Evolutionary conservation across 2,888 invertebrate species (phyloP).

Genomic region (Campaea margaritaria): DNA sequence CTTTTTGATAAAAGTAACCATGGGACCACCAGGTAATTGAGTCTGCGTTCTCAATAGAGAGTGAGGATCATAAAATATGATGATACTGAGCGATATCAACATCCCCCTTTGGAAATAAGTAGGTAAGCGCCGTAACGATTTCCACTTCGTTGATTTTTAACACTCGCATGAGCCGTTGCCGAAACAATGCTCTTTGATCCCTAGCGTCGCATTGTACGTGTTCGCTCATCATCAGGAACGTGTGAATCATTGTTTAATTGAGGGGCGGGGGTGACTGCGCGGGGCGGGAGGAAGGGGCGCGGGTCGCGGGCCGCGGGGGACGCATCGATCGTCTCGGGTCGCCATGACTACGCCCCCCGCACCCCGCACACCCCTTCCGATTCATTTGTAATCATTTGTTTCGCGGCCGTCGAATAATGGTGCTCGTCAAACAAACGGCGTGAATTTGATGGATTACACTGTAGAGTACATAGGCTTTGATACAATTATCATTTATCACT

Average conservation of each 20-base stretch:
- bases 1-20: neutral
- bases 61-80: conserved; percentile 16
- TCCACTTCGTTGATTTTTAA: conserved; percentile 40
- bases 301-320: conserved; percentile 45
- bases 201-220: conserved; percentile 53
- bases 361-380: conserved; percentile 55
- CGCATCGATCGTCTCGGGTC: conserved; percentile 82
- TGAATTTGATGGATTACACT: conserved; percentile 76
- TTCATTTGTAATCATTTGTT: conserved; percentile 85
- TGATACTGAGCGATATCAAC: conserved; percentile 22
- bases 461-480: conserved; percentile 45
- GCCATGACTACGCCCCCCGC: conserved; percentile 69
- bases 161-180: conserved; percentile 32
- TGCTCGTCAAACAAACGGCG: conserved; percentile 75
- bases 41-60: conserved; percentile 2
- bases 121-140: conserved; percentile 35
- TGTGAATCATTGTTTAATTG: conserved; percentile 84
- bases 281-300: conserved; percentile 54
- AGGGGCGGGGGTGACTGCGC: conserved; percentile 58
- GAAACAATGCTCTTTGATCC: conserved; percentile 44
- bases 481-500: conserved; percentile 50
- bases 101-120: conserved; percentile 33
- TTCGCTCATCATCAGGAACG: conserved; percentile 59
- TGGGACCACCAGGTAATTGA: neutral
- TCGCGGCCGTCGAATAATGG: conserved; percentile 79